Percentiles rank a stretch among this genome's conserved stretches.
phyloP scores from a whole-genome alignment of 2,113 vertebrate genomes.

The Erpornis zantholeuca region DNA sequence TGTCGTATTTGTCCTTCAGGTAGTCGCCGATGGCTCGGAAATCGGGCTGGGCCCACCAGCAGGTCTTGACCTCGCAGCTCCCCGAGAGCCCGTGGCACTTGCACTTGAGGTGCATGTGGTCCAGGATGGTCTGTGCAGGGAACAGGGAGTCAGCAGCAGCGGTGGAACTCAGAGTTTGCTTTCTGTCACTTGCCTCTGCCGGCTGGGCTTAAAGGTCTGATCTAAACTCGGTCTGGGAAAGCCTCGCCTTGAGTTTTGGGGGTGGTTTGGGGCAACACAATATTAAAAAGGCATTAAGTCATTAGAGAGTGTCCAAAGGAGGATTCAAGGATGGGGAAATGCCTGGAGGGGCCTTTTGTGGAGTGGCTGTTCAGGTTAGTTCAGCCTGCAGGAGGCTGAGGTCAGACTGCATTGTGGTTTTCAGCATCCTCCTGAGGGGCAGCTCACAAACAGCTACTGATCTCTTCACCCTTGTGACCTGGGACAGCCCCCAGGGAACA shows the following conservation, averaged over 20 bases:
- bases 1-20: constrained; percentile 99
- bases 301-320: background rate
- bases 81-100: constrained; percentile 96
- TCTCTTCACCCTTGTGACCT: background rate
- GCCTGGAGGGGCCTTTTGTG: background rate
- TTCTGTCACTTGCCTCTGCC: background rate
- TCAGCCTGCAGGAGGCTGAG: background rate
- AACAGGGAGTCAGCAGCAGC: background rate
- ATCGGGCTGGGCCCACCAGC: constrained; percentile 98
- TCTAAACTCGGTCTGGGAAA: background rate
- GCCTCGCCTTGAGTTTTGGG: background rate
- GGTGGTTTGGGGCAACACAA: background rate
- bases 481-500: accelerated
- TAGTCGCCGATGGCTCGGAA: constrained; percentile 95
- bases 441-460: no score
- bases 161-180: accelerated
- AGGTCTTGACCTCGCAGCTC: constrained; percentile 98
- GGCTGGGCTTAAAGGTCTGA: background rate
- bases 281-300: background rate
- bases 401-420: background rate
- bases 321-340: background rate
- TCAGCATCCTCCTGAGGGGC: background rate
- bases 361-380: background rate
- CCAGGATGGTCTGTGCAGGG: constrained; percentile 87
- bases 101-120: constrained; percentile 98